Conservation (phyloP, 2,797 vertebrate genomes). For the Ptychobarbus kaznakovi region DNA sequence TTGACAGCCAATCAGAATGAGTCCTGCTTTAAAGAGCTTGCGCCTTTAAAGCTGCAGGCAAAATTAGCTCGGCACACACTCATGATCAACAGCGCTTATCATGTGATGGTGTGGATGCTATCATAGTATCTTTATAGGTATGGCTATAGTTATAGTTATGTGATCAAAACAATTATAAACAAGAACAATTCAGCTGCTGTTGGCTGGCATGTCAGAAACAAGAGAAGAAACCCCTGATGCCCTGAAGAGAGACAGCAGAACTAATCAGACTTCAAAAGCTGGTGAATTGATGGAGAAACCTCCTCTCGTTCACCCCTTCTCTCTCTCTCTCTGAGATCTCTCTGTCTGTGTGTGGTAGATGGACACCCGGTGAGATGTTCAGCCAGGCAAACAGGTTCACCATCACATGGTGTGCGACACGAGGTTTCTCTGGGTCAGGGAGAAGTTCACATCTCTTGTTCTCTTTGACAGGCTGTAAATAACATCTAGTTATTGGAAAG, state of each 20-base stretch:
- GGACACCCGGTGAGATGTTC: slow-evolving; percentile 21
- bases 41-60: neutral
- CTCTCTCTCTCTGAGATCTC: neutral
- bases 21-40: neutral
- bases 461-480: slow-evolving; percentile 45
- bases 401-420: slow-evolving; percentile 30
- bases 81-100: neutral
- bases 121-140: neutral
- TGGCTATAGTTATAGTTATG: neutral
- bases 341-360: slow-evolving; percentile 22
- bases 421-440: slow-evolving; percentile 9
- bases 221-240: slow-evolving; percentile 32
- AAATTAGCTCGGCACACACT: neutral
- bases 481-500: slow-evolving; percentile 7
- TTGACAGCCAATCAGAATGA: neutral
- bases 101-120: neutral
- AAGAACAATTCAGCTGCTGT: neutral
- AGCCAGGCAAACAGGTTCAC: slow-evolving; percentile 29
- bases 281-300: slow-evolving; percentile 46
- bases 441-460: slow-evolving; percentile 21
- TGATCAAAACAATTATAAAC: slow-evolving; percentile 8
- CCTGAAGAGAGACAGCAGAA: slow-evolving; percentile 44
- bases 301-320: slow-evolving; percentile 13
- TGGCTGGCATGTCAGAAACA: neutral
- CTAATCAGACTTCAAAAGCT: slow-evolving; percentile 58